Evolutionary conservation across 2,888 invertebrate species (phyloP), one percentile per base, ranked within the genome.

Genomic region (Stomorhina lunata): DNA sequence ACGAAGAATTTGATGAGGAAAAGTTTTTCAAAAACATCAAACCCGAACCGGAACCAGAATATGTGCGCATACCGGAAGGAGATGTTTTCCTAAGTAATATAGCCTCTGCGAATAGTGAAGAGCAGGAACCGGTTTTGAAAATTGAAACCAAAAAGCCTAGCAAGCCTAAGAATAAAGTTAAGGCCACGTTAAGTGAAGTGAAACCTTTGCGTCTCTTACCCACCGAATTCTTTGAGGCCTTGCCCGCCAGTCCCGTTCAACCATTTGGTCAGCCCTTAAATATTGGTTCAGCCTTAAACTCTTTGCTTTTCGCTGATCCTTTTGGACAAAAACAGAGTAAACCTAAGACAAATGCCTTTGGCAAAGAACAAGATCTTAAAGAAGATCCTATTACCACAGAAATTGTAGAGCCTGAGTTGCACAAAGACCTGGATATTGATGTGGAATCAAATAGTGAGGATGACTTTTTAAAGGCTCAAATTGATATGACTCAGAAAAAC

Each of bases 51-150:
- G 87, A 87, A 2, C 88, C 87, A 1, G 85, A 89, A 0, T 86
- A 87, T 29, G 81, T 76, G 0, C 86, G 86, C 0, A 53, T 90
- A 2, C 90, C 90, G 0, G 87, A 89, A 40, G 90, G 91, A 4
- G 90, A 90, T 84, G 89, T 90, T 0, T 89, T 88, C 61, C 81
- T 90, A 9, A 86, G 85, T 59, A 87, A 87, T 32, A 89, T 90
- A 2, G 86, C 88, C 7, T 85, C 86, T 1, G 61, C 83, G 1
- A 87, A 90, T 40, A 88, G 88, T 0, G 89, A 89, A 25, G 85
- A 84, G 9, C 86, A 85, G 0, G 69, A 75, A 6, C 80, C 80
- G 7, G 75, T 78, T 0, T n/a, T 68, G 0, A 55, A 75, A 17
- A 77, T 77, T 6, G 80, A 81, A 68, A 12, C 37, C 0, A 66